Evolutionary conservation across 2,797 vertebrate genomes (phyloP), one percentile per base, ranked within the genome.

Genomic region (Lagocephalus sceleratus): DNA sequence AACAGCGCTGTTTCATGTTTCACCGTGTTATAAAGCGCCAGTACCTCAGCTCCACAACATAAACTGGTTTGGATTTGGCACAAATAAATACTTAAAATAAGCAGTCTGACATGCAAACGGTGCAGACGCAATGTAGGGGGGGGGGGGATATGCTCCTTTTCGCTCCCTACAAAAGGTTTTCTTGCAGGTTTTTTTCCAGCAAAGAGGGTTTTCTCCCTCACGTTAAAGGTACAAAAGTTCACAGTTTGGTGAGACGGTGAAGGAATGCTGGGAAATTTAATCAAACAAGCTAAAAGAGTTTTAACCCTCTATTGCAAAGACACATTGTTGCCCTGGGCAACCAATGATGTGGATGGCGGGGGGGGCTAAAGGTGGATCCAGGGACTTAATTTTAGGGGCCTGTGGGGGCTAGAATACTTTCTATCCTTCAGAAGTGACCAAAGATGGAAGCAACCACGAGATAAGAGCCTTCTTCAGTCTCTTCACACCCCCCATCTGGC

Each of bases 31-130:
- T 15, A 51, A 15, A 40, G 15, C 53, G 38, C 26, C 20, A 63
- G 51, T 7, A 25, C 23, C 23, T 25, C 19, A 8, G 50, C 44
- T 50, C 32, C 44, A 77, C 39, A 20, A 48, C 59, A 58, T 15
- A 40, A 55, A 44, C 17, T 2, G 46, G 10, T 42, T 58, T 38
- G 57, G 44, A 66, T 42, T 53, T 68, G 64, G 22, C 56, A 80
- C 64, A 63, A 70, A 65, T 73, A 84, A 78, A 78, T 76, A 86
- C 50, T n/a, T 17, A 20, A 66, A 9, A 46, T 10, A 48, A 71
- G 9, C 26, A 75, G 20, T 51, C 11, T 55, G 41, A 73, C 60
- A 65, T 73, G 63, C 66, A 70, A 66, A 53, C 15, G 45, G 40
- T n/a, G 40, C 16, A n/a, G 20, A 76, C 38, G 54, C 61, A 51